phyloP scores from a whole-genome alignment of 2,888 invertebrate genomes.

The Choristoneura rosaceana region DNA sequence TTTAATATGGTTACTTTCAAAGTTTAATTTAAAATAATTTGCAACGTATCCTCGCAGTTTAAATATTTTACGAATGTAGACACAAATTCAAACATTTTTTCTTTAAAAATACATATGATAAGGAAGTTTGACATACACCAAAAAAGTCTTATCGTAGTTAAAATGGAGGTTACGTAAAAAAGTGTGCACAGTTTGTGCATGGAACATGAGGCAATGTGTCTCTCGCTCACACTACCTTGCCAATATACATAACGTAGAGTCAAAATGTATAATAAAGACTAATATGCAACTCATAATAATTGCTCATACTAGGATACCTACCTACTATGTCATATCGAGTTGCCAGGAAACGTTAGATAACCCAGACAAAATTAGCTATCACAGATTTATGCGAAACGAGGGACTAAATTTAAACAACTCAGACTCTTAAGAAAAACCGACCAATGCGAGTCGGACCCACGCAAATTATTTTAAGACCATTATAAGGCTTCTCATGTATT shows the following conservation, averaged over 20 bases:
- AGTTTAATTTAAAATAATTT: not conserved
- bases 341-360: constrained; percentile 61
- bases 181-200: constrained; percentile 4
- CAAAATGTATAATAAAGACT: not conserved
- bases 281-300: not conserved
- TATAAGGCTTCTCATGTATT: too few relatives aligned
- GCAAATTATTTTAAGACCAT: too few relatives aligned
- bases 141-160: constrained; percentile 38
- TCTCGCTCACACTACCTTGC: constrained; percentile 1
- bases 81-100: constrained; percentile 20
- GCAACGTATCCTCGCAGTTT: not conserved
- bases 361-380: constrained; percentile 51
- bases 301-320: constrained; percentile 15
- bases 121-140: constrained; percentile 42
- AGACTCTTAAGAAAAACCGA: not conserved
- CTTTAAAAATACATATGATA: constrained; percentile 43
- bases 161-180: constrained; percentile 21
- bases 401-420: not conserved
- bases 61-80: not conserved
- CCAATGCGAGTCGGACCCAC: too few relatives aligned
- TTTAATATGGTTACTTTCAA: too few relatives aligned
- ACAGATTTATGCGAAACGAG: constrained; percentile 42
- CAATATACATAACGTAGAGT: not conserved
- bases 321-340: constrained; percentile 50
- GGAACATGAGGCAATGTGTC: not conserved